These are phyloP conservation scores for Philereme transversata DNA, from an alignment of 2,888 invertebrate species.

Conservation along the genomic window DNA sequence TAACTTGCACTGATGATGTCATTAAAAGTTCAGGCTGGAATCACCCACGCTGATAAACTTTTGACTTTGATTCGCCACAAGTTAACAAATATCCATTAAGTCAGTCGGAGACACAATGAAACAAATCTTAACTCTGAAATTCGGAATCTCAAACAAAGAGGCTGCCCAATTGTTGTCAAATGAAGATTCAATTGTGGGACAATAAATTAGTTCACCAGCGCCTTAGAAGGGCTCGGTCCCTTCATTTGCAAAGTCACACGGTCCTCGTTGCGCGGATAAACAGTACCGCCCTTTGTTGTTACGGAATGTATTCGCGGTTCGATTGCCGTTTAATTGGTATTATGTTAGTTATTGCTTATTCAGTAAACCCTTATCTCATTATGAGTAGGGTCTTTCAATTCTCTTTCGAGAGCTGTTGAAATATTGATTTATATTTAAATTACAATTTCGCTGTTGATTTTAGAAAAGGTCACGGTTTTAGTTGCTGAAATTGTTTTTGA, in stretches of 20 bases:
- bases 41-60: slow-evolving; percentile 3
- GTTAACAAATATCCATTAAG: slow-evolving; percentile 20
- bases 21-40: slow-evolving; percentile 10
- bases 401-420: slow-evolving; percentile 18
- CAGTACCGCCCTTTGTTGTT: slow-evolving; percentile 57
- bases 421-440: slow-evolving; percentile 18
- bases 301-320: slow-evolving; percentile 52
- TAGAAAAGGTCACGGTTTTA: background rate
- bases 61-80: slow-evolving; percentile 16
- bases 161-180: slow-evolving; percentile 76
- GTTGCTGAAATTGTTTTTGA: too few relatives aligned
- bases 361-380: slow-evolving; percentile 32
- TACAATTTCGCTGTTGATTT: slow-evolving; percentile 2
- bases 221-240: slow-evolving; percentile 51
- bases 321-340: slow-evolving; percentile 56
- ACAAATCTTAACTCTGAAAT: slow-evolving; percentile 45
- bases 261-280: slow-evolving; percentile 49
- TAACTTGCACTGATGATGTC: background rate
- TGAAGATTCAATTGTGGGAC: slow-evolving; percentile 80
- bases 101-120: slow-evolving; percentile 37
- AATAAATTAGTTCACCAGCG: slow-evolving; percentile 58
- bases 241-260: slow-evolving; percentile 67
- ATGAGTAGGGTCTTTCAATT: slow-evolving; percentile 29
- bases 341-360: slow-evolving; percentile 45
- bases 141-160: slow-evolving; percentile 60